Percentiles rank a stretch among this genome's conserved stretches.
phyloP scores from a whole-genome alignment of 1,140 invertebrate genomes.

The Penaeus indicus region DNA sequence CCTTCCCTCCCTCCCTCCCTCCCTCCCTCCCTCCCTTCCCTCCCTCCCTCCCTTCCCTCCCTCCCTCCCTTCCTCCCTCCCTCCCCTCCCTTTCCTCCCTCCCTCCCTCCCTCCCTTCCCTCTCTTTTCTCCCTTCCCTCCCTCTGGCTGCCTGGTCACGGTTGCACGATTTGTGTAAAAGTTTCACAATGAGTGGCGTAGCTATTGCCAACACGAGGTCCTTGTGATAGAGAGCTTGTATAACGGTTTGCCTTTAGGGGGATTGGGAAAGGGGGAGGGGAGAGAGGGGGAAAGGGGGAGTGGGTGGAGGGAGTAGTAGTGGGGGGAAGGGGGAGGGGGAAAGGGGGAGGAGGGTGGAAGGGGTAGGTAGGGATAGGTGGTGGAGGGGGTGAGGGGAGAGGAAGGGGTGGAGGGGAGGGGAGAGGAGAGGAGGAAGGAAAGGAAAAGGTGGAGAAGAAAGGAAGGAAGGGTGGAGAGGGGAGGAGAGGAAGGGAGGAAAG shows the following conservation, averaged over 20 bases:
- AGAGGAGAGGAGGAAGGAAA: background rate
- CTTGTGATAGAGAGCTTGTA: no score
- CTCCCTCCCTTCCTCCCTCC: no score
- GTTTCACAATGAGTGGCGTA: no score
- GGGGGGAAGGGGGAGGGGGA: background rate
- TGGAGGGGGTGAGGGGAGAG: background rate
- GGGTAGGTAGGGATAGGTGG: background rate
- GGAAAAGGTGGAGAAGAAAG: background rate
- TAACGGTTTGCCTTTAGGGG: no score
- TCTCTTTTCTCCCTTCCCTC: background rate
- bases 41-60: no score
- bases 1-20: no score
- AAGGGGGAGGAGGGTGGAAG: background rate
- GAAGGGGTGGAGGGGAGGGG: no score
- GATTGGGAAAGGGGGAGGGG: no score
- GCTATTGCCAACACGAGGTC: no score
- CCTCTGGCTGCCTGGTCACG: background rate
- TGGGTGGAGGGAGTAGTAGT: background rate
- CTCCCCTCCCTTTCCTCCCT: background rate
- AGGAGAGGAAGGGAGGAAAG: background rate
- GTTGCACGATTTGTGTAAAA: no score
- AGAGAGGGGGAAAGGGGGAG: no score
- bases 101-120: background rate
- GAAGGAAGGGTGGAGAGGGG: background rate
- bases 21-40: no score